Evolutionary conservation across 2,797 vertebrate genomes (phyloP), one percentile per base, ranked within the genome.

Genomic region (Pachyuromys duprasi): DNA sequence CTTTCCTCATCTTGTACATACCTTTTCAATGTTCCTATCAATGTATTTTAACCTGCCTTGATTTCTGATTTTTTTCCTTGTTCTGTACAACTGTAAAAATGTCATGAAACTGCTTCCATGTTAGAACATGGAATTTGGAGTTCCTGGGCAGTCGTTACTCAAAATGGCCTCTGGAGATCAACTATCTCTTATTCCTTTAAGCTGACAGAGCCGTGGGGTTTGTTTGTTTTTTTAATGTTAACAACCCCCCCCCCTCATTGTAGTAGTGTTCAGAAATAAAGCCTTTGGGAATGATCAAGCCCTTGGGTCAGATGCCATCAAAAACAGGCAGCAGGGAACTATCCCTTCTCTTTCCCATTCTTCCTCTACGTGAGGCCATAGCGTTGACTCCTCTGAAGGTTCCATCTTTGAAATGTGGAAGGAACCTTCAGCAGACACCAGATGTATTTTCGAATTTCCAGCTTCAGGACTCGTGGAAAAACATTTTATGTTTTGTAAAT

Each of bases 311-410:
- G 82, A 69, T 22, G 15, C 18, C 22, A 33, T 81, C 74, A 33
- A 13, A 42, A 45, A 63, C 2, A 55, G n/a, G 31, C 26, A 18
- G 8, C 22, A 8, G 53, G 26, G 20, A 60, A 13, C 26, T 9
- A 8, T 8, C 14, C 13, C 45, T 91, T n/a, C 24, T 22, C 20
- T 72, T 31, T 24, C 78, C 42, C 22, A 26, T 8, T 4, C 24
- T 0, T 69, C 36, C 15, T 24, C 8, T 18, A 5, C 0, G 7
- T 33, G 60, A 60, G 45, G 28, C 26, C 0, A 0, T 31, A 49
- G 18, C 14, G 3, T 45, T 49, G 2, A 24, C 31, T 31, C 3
- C 28, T 17, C 39, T 39, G 13, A 3, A 55, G 75, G 39, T 7
- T 0, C 22, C 15, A 14, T 39, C 49, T 63, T 24, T 20, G n/a